These are phyloP conservation scores for Mimas tiliae DNA, from an alignment of 2,888 invertebrate species.

Conservation along the genomic window DNA sequence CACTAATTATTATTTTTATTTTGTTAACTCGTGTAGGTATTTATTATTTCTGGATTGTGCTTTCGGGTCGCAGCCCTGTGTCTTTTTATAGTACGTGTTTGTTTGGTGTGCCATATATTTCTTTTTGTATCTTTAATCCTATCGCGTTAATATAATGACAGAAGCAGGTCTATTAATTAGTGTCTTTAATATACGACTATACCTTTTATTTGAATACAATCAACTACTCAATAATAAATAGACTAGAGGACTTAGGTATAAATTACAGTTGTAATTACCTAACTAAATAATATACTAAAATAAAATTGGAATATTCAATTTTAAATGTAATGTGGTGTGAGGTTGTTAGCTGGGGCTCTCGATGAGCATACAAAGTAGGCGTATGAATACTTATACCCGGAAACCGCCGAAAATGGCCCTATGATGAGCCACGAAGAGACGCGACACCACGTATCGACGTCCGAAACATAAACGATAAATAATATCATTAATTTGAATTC, in stretches of 20 bases:
- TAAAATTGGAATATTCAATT: constrained; percentile 9
- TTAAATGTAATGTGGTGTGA: constrained; percentile 42
- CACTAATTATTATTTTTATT: constrained; percentile 65
- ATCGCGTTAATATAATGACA: neutral
- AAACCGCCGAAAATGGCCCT: constrained; percentile 69
- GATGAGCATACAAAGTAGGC: constrained; percentile 63
- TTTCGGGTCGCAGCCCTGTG: neutral
- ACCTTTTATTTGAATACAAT: neutral
- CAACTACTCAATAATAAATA: neutral
- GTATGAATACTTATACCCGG: constrained; percentile 56
- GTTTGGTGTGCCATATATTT: neutral
- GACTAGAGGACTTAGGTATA: neutral
- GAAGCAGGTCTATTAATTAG: neutral
- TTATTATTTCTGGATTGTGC: constrained; percentile 29
- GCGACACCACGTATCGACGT: constrained; percentile 60
- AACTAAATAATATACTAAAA: neutral
- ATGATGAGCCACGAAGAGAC: constrained; percentile 45
- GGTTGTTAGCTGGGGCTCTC: constrained; percentile 50
- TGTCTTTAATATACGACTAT: neutral
- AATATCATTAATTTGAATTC: constrained; percentile 76
- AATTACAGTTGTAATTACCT: neutral
- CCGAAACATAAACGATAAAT: constrained; percentile 70
- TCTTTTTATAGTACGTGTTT: neutral
- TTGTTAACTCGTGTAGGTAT: constrained; percentile 38
- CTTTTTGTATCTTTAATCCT: neutral